Base-by-base conservation (phyloP, 2,797 vertebrate genomes). In the Gouania willdenowi region DNA sequence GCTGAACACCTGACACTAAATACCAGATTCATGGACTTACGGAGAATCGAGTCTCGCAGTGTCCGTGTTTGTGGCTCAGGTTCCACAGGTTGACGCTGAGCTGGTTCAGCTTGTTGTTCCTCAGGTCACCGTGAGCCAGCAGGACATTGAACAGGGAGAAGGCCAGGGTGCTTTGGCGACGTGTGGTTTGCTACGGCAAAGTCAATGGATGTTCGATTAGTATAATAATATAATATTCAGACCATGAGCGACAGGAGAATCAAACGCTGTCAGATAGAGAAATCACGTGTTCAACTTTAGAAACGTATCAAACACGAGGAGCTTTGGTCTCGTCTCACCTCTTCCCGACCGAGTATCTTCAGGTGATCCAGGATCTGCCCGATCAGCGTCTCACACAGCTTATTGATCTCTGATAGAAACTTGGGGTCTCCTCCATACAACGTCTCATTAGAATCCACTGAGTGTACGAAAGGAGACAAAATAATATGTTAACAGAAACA, bases 401-500 rank as follows among this genome's bases (percentile, higher is more conserved):
- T 94, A 82, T 89, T 94, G 67, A 94, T 92, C 82, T 99, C 97
- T 0, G 91, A 79, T 31, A 98, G 70, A 50, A 99, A 99, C 81
- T 98, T 98, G 41, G 91, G 83, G 77, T 99, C 97, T 55, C 95
- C 94, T 3, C 96, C 97, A 0, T 99, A 99, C 6, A 99, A 91
- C 1, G 88, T 85, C 73, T 99, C 96, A 2, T 98, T 98, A 57
- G 93, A 98, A 72, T 99, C 96, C 49, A 99, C 96, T 99, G 77
- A 17, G 37, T 26, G 4, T 31, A 19, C 15, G 16, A 23, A 11
- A 22, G 49, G 6, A 31, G 5, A n/a, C n/a, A n/a, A n/a, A n/a
- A n/a, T n/a, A n/a, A n/a, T n/a, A n/a, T n/a, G n/a, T n/a, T n/a
- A n/a, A n/a, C n/a, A n/a, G n/a, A n/a, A n/a, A n/a, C n/a, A n/a